Evolutionary conservation across 35 echinoderm and acorn worm genomes (phyloP), one percentile per base, ranked within the genome.

Genomic region (Diadema setosum): DNA sequence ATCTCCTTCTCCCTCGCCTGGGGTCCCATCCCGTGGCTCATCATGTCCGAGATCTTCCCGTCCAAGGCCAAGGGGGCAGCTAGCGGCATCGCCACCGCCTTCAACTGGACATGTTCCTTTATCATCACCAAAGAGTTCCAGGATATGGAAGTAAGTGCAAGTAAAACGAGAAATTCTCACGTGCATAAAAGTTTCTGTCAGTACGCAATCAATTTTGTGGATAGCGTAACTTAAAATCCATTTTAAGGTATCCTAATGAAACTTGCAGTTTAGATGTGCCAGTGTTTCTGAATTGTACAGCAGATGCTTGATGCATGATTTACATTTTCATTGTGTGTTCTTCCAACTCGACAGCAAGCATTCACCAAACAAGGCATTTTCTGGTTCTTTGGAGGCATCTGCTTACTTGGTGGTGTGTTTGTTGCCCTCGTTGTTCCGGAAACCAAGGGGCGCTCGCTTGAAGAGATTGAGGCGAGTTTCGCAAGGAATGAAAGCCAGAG

Each of bases 31-130:
- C 96, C 96, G 2, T 99, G 96, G 96, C 89, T 99, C 1, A 81
- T 99, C 45, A 99, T 99, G 92, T 95, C 96, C 3, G 96, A 99
- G 42, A 99, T 99, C 45, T 99, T 99, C 57, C 96, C 96, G 4
- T 92, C 93, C 2, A 99, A 94, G 50, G 92, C 89, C 18, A 92
- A 85, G 63, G 92, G 92, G 0, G 56, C 82, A 23, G 96, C 89
- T 44, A 95, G 86, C 73, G 63, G 83, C 7, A 99, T 99, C 23
- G 92, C 96, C 14, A 83, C 96, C 1, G 85, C 86, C 34, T 84
- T 90, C 63, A 99, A 95, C 57, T 99, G 92, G 96, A 60, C 46
- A 2, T 99, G 80, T 80, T 84, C 92, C n/a, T 99, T 99, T 44
- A 85, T 94, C 25, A 90, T 99, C 18, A 99, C 96, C 3, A 82